Evolutionary conservation across 2,888 invertebrate genomes (phyloP).

Genomic region (Synergus laeviventris): DNA sequence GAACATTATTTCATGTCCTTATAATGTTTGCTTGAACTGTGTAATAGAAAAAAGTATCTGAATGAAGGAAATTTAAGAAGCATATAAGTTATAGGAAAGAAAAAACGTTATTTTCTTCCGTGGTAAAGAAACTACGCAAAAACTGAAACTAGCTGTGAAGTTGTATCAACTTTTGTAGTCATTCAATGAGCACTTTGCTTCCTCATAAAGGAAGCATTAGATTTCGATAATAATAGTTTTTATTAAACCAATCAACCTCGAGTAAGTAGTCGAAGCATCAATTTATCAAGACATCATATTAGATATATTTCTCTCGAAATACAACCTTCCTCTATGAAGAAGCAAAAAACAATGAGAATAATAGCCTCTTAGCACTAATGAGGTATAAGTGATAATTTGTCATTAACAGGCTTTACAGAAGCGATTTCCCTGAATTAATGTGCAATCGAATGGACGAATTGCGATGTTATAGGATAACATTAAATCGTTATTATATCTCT

Average conservation of each 20-base stretch:
- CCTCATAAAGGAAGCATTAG: too few species aligned
- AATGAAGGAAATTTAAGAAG: neutral
- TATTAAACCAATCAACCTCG: too few species aligned
- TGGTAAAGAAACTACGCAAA: neutral
- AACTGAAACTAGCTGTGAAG: too few species aligned
- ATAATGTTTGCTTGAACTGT: neutral
- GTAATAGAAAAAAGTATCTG: neutral
- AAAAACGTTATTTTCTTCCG: neutral
- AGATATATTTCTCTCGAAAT: too few species aligned
- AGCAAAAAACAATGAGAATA: neutral
- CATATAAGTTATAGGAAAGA: neutral
- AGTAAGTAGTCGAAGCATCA: too few species aligned
- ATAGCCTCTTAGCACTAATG: neutral
- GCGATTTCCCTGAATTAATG: constrained; percentile 8
- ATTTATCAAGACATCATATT: too few species aligned
- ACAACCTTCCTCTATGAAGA: too few species aligned
- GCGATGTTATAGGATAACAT: neutral
- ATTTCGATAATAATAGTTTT: too few species aligned
- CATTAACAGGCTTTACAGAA: constrained; percentile 8
- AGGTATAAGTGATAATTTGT: neutral
- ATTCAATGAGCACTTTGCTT: too few species aligned
- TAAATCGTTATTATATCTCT: constrained; percentile 21
- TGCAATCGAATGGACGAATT: constrained; percentile 12
- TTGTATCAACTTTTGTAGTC: too few species aligned
- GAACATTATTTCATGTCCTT: neutral